Evolutionary conservation across 2,113 vertebrate species (phyloP).

Genomic region (Eulemur rufifrons): DNA sequence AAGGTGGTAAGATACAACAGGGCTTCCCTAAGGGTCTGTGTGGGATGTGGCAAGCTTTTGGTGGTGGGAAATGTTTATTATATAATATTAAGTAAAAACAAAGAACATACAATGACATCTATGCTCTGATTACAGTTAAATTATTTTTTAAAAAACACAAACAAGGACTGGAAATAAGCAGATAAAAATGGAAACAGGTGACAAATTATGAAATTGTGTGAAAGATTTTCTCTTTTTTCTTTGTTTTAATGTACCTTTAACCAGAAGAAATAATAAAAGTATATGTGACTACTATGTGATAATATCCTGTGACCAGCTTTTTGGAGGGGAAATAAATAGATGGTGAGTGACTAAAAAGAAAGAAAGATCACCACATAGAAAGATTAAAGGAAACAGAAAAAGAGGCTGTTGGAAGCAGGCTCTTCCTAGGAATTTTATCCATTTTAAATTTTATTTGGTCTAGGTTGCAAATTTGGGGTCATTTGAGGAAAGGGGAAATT

Average conservation of each 20-base stretch:
- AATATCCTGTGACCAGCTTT: background rate
- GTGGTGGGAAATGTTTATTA: background rate
- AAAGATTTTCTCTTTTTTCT: background rate
- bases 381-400: background rate
- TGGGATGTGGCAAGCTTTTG: background rate
- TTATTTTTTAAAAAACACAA: background rate
- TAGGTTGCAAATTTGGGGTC: background rate
- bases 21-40: background rate
- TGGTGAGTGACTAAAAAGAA: background rate
- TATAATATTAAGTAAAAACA: background rate
- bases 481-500: background rate
- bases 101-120: background rate
- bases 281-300: background rate
- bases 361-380: background rate
- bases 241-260: slow-evolving; percentile 9
- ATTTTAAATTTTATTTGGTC: slow-evolving; percentile 36
- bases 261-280: background rate
- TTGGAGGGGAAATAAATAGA: background rate
- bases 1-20: background rate
- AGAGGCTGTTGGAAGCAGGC: background rate
- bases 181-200: slow-evolving; percentile 20
- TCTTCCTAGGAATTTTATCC: background rate
- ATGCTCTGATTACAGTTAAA: background rate
- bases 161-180: background rate
- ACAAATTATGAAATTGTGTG: background rate